Evolutionary conservation across 2,113 vertebrate species (phyloP), one percentile per base, ranked within the genome.

Genomic region (Petromus typicus): DNA sequence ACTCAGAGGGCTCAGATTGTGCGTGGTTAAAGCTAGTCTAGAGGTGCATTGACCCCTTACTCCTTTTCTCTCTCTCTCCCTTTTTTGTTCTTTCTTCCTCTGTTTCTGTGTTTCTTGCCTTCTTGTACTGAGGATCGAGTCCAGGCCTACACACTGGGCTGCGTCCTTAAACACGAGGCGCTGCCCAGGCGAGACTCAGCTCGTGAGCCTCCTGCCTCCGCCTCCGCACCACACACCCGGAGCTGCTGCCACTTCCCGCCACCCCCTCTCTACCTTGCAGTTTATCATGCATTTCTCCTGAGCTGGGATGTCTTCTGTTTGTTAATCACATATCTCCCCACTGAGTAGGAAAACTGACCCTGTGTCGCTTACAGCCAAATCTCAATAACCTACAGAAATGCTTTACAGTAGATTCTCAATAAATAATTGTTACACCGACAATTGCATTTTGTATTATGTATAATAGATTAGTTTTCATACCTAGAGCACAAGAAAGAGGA

Each of bases 401-500:
- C 11, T 61, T 25, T 85, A 0, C 37, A 40, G 10, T 85, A 59
- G 57, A 10, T 13, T 71, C 12, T 56, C 22, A 66, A 22, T 81
- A 63, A 80, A 67, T 23, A 82, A 14, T 43, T 69, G 32, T 54
- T 57, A 34, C 6, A 59, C 27, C 48, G 45, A 32, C 61, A 91
- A 8, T 64, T 45, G 61, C 10, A 71, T 75, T 86, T 71, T 48
- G n/a, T 82, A 51, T 63, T 73, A 11, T 45, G 34, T 63, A 48
- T 11, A 86, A 25, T 51, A 56, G 14, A 18, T 48, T 86, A 34
- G 20, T 82, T 93, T 93, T 91, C 3, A 56, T 37, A 57, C 80
- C 22, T 51, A 93, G 84, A 93, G 22, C 32, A 32, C 16, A 88
- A 78, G n/a, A 85, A 86, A 86, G 71, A 79, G 3, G 34, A 66